Percentiles rank a stretch among this genome's conserved stretches.
Conservation (phyloP, 37 sponge, comb jelly and placozoan genomes). For the Eunapius fragilis region DNA sequence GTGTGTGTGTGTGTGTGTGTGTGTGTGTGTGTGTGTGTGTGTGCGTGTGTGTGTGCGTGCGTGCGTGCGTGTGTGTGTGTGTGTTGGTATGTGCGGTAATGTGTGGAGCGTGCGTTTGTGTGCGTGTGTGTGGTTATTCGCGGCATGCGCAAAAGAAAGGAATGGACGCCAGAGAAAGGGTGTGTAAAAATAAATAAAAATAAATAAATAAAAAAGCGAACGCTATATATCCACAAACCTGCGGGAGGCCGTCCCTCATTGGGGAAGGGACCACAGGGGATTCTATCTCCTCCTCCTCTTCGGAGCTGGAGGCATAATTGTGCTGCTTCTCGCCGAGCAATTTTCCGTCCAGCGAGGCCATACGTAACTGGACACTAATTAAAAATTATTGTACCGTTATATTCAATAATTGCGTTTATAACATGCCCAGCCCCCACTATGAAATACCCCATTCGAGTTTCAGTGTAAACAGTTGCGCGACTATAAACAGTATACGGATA, state of each 20-base stretch:
- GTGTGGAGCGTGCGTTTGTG: not conserved
- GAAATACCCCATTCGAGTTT: no score
- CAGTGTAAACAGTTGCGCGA: no score
- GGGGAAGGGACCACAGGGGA: not conserved
- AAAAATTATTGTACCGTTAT: no score
- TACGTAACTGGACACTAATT: not conserved
- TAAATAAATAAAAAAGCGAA: no score
- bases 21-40: slow-evolving; percentile 16
- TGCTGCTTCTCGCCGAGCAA: not conserved
- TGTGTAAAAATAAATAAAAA: no score
- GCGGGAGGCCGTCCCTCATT: not conserved
- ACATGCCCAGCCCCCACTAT: no score
- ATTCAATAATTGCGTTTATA: no score
- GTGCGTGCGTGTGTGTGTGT: no score
- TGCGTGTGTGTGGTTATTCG: no score
- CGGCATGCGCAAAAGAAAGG: not conserved
- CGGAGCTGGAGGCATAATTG: not conserved
- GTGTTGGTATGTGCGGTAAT: no score
- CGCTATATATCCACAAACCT: not conserved
- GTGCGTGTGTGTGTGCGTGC: not conserved
- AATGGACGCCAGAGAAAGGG: no score
- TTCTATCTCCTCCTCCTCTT: not conserved
- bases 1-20: slow-evolving; percentile 16
- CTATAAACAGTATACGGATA: no score
- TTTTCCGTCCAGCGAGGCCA: not conserved